Evolutionary conservation across 2,888 invertebrate species (phyloP).

Genomic region (Anthophora plumipes): DNA sequence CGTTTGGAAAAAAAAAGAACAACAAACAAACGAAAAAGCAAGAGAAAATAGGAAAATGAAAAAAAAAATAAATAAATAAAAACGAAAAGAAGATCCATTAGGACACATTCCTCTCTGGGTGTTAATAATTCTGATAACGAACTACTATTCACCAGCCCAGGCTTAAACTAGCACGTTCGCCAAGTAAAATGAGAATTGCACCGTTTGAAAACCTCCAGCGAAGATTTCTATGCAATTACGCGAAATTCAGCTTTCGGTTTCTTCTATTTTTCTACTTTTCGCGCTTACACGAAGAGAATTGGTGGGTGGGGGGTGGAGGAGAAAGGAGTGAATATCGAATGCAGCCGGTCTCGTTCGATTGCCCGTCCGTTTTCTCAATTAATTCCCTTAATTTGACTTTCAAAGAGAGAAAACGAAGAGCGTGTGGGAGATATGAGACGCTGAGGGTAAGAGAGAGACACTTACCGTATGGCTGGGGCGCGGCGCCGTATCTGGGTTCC

Average conservation of each 20-base stretch:
- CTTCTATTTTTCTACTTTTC: too few relatives aligned
- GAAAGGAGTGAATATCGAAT: background rate
- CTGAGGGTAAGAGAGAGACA: constrained; percentile 75
- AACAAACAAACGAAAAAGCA: too few relatives aligned
- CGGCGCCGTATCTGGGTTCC: constrained; percentile 94
- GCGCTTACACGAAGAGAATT: constrained; percentile 21
- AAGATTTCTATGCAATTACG: constrained; percentile 3
- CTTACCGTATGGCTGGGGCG: constrained; percentile 96
- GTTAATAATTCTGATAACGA: constrained; percentile 28
- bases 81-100: background rate
- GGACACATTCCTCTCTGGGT: constrained; percentile 13
- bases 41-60: too few relatives aligned
- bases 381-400: constrained; percentile 58
- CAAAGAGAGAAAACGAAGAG: constrained; percentile 29
- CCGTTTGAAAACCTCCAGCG: constrained; percentile 6
- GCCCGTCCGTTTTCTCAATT: constrained; percentile 27
- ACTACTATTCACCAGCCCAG: constrained; percentile 17
- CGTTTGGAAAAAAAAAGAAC: background rate
- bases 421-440: background rate
- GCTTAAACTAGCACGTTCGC: background rate
- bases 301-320: too few relatives aligned
- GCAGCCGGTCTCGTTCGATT: constrained; percentile 12
- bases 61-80: too few relatives aligned
- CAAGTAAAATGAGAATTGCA: constrained; percentile 15
- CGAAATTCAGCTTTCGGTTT: constrained; percentile 11